Conservation (phyloP, 92 coral and sea anemone genomes). For the Parazoanthus darwini region DNA sequence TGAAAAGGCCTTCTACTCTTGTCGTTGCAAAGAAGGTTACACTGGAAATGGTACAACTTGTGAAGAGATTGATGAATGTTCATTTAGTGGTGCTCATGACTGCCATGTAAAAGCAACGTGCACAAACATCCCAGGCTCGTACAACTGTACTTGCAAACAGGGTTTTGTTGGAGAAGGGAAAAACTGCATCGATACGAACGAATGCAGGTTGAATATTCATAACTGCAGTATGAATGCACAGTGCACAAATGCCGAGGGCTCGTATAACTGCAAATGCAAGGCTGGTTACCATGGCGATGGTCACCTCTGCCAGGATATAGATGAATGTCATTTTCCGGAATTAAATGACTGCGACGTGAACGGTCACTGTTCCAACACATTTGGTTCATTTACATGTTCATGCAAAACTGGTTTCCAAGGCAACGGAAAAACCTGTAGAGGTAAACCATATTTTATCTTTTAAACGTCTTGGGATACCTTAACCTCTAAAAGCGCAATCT, state of each 20-base stretch:
- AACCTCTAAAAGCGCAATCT: too few species aligned
- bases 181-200: slow-evolving; percentile 9
- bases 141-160: slow-evolving; percentile 14
- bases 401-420: slow-evolving; percentile 22
- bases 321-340: slow-evolving; percentile 14
- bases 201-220: neutral
- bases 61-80: slow-evolving; percentile 27
- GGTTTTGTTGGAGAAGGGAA: slow-evolving; percentile 25
- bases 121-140: neutral
- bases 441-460: neutral
- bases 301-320: neutral
- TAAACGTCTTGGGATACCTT: too few species aligned
- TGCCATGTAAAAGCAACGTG: slow-evolving; percentile 26
- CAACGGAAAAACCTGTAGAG: slow-evolving; percentile 5
- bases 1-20: neutral
- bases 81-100: neutral
- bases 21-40: slow-evolving; percentile 24
- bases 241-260: slow-evolving; percentile 20
- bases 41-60: slow-evolving; percentile 17
- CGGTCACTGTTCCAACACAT: slow-evolving; percentile 17
- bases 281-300: slow-evolving; percentile 30
- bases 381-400: slow-evolving; percentile 29
- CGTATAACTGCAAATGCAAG: slow-evolving; percentile 3
- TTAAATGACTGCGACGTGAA: slow-evolving; percentile 6
- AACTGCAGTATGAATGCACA: slow-evolving; percentile 13